Percentiles rank a stretch among this genome's conserved stretches.
Conservation (phyloP, 1,140 invertebrate genomes). For the Helicorthomorpha holstii region DNA sequence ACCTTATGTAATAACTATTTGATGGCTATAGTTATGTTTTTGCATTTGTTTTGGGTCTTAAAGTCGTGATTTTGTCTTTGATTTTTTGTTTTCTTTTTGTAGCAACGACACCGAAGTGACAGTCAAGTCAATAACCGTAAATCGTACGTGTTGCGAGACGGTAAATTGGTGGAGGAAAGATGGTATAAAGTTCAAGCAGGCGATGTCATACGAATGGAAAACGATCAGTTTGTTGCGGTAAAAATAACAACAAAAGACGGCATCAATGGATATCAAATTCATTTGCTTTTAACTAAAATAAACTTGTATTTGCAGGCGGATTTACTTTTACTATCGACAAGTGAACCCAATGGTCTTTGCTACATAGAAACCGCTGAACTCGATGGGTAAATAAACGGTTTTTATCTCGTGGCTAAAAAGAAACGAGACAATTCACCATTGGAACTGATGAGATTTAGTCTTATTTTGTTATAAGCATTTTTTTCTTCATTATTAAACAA, state of each 20-base stretch:
- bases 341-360: constrained; percentile 92
- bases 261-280: not conserved
- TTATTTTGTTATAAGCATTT: too few species aligned
- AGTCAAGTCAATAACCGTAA: constrained; percentile 88
- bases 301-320: constrained; percentile 42
- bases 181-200: constrained; percentile 87
- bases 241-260: constrained; percentile 15
- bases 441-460: too few species aligned
- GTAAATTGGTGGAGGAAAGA: constrained; percentile 70
- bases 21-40: too few species aligned
- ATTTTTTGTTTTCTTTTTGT: constrained; percentile 22
- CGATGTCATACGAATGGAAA: constrained; percentile 91
- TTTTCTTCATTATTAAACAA: too few species aligned
- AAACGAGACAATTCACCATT: too few species aligned
- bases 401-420: too few species aligned
- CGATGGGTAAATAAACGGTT: constrained; percentile 78
- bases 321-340: constrained; percentile 72
- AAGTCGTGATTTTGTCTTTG: too few species aligned
- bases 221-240: constrained; percentile 85
- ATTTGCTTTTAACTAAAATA: too few species aligned
- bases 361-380: constrained; percentile 98
- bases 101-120: constrained; percentile 94
- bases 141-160: constrained; percentile 68
- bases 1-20: too few species aligned
- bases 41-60: too few species aligned